Evolutionary conservation across 2,797 vertebrate species (phyloP).

Genomic region (Todus mexicanus): DNA sequence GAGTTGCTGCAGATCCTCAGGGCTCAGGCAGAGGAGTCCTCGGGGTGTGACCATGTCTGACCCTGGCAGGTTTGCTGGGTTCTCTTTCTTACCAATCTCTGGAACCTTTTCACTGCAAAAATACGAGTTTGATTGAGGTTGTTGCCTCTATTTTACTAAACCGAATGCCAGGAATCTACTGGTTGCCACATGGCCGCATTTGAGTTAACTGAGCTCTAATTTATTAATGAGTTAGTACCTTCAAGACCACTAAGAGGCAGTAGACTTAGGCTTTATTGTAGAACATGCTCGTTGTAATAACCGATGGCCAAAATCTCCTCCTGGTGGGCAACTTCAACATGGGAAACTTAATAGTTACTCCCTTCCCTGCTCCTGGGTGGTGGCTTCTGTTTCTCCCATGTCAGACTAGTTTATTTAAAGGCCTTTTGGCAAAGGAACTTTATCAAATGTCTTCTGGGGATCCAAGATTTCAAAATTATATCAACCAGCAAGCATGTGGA

Average conservation of each 20-base stretch:
- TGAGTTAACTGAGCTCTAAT: not conserved
- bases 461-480: not conserved
- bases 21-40: not conserved
- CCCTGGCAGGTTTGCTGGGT: not conserved
- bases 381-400: not conserved
- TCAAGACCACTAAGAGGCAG: not conserved
- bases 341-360: not conserved
- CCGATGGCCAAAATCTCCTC: not conserved
- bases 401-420: not conserved
- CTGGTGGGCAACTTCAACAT: not conserved
- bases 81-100: not conserved
- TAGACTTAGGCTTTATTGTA: not conserved
- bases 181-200: accelerated
- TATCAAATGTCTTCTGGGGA: not conserved
- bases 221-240: not conserved
- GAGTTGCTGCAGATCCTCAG: not conserved
- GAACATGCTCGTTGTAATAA: not conserved
- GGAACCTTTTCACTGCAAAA: not conserved
- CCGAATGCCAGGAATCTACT: not conserved
- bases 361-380: not conserved
- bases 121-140: accelerated
- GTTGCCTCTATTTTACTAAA: not conserved
- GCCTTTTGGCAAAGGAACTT: not conserved
- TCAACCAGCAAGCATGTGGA: not conserved
- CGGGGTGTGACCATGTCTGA: not conserved